Base-by-base conservation (phyloP, 2,888 invertebrate genomes). In the Aleiodes alternator region DNA sequence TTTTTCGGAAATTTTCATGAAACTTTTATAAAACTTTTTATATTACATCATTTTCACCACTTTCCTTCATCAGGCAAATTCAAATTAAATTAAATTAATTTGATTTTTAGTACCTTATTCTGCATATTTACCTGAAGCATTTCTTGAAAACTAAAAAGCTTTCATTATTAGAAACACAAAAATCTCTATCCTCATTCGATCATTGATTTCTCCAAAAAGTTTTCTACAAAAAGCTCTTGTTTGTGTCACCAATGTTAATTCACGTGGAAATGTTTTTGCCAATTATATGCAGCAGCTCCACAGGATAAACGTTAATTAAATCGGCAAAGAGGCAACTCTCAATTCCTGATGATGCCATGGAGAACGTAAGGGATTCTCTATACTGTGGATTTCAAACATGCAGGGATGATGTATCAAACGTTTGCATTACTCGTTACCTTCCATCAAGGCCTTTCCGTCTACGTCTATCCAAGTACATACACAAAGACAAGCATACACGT, bases 361-460 rank as follows among this genome's bases (percentile, higher is more conserved):
- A 61, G 0, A 43, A 34, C 7, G 61, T 61, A 38, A 61, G 38
- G 38, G 61, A n/a, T 38, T 38, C 31, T 68, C 59, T 72, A 69
- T 73, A 56, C 56, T 61, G 55, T 68, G 66, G 53, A 50, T 76
- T 61, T 61, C 61, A 61, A 72, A 73, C 80, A 78, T 72, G 76
- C 77, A 75, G 70, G 23, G 69, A 64, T 64, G 71, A 78, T 76
- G 64, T 73, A 71, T 56, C 78, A 78, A 82, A 83, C 80, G 81
- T 84, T 84, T 84, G 79, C 83, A 73, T 78, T 83, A 79, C 83
- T 81, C 80, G 83, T 84, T 83, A 82, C 78, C 77, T 73, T 73
- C 76, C 70, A 69, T 73, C 75, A 51, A 51, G 64, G 69, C 61
- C 50, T 59, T 50, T 48, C 71, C 71, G 59, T 38, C 57, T 59